A percentile compares a stretch with the other conserved stretches of the same genome.
Conservation (phyloP, 92 coral and sea anemone species). For the Anthopleura xanthogrammica region DNA sequence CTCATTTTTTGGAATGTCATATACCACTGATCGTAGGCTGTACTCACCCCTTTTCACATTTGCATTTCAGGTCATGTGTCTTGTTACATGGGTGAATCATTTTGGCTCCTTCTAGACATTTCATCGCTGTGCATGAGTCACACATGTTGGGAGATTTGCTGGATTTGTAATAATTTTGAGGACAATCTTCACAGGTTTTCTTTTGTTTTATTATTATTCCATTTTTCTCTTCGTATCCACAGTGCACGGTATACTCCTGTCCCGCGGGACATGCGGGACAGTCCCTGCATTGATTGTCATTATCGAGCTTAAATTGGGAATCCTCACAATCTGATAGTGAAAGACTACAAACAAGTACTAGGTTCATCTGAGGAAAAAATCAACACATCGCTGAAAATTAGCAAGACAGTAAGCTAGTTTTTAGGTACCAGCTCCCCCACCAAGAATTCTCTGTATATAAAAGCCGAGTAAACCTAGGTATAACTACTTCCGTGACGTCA, state of each 20-base stretch:
- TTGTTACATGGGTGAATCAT: slow-evolving; percentile 24
- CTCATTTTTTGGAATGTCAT: no score
- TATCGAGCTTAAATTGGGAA: background rate
- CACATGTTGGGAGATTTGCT: background rate
- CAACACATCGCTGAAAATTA: no score
- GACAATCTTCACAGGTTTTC: background rate
- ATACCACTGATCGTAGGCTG: background rate
- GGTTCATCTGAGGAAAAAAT: background rate
- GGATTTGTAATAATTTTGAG: background rate
- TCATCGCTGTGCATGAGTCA: background rate
- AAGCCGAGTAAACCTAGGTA: no score
- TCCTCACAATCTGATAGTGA: slow-evolving; percentile 4
- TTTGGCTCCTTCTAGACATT: slow-evolving; percentile 1
- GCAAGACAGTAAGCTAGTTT: no score
- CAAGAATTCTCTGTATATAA: no score
- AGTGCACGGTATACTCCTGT: slow-evolving; percentile 17
- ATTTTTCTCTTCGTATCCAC: slow-evolving; percentile 5
- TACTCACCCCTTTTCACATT: slow-evolving; percentile 31
- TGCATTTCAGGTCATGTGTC: slow-evolving; percentile 22
- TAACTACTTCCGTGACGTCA: no score
- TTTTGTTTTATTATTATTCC: background rate
- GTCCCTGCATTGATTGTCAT: background rate
- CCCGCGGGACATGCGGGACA: slow-evolving; percentile 38
- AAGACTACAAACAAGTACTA: background rate
- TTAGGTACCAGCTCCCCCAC: no score